Conservation (phyloP, 2,888 invertebrate genomes). For the Theodoxus fluviatilis region DNA sequence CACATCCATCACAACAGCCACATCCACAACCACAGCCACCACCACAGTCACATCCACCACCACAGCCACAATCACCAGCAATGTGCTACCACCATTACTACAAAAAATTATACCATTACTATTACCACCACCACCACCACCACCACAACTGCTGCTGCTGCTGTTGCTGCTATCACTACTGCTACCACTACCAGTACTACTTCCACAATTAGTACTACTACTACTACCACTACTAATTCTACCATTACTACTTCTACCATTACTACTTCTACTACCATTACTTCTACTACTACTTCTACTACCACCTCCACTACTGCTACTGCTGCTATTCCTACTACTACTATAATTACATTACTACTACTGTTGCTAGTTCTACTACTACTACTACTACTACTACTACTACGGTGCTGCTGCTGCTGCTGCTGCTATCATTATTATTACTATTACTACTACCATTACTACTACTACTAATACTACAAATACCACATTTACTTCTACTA, state of each 20-base stretch:
- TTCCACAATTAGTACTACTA: neutral
- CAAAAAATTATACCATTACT: neutral
- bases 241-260: neutral
- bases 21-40: neutral
- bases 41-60: neutral
- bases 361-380: neutral
- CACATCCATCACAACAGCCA: neutral
- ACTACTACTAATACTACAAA: slow-evolving; percentile 24
- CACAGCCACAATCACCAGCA: neutral
- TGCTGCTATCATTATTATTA: slow-evolving; percentile 19
- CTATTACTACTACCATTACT: slow-evolving; percentile 24
- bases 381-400: slow-evolving; percentile 5
- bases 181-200: neutral
- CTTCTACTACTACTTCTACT: neutral
- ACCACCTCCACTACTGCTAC: neutral
- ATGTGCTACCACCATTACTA: neutral
- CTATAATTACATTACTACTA: neutral
- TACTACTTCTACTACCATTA: neutral
- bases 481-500: slow-evolving; percentile 23
- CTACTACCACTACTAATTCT: neutral
- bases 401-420: neutral
- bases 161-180: neutral
- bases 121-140: neutral
- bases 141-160: neutral
- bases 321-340: neutral